These are phyloP conservation scores for Pogona vitticeps DNA, from an alignment of 2,113 vertebrate species.

Conservation along the genomic window DNA sequence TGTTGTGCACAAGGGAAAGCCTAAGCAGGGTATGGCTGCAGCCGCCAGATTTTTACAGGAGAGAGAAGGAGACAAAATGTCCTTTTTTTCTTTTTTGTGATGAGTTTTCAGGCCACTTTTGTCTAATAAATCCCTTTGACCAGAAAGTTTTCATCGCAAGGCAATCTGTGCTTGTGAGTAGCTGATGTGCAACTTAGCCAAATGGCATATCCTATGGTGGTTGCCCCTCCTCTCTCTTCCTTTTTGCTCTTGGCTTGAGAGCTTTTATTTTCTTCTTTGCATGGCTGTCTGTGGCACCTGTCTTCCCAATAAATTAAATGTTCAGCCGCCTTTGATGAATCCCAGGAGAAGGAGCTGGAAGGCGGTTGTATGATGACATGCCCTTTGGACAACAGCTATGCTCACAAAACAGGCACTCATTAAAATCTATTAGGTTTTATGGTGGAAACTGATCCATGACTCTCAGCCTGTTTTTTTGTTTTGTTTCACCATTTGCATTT, in stretches of 20 bases:
- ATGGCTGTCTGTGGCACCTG: conserved; percentile 54
- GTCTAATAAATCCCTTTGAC: conserved; percentile 31
- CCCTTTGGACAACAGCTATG: conserved; percentile 50
- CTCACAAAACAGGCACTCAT: conserved; percentile 62
- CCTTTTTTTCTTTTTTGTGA: background rate
- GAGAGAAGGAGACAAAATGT: conserved; percentile 29
- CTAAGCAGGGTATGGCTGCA: background rate
- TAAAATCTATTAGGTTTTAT: conserved; percentile 66
- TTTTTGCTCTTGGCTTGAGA: background rate
- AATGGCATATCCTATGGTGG: too few species aligned
- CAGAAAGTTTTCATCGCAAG: background rate
- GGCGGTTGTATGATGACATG: conserved; percentile 51
- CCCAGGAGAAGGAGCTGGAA: conserved; percentile 54
- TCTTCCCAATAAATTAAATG: conserved; percentile 57
- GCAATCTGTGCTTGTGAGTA: background rate
- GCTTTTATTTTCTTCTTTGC: conserved; percentile 10
- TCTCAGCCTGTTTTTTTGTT: conserved; percentile 40
- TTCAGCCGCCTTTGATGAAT: background rate
- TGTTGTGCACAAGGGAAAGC: conserved; percentile 15
- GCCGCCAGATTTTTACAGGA: conserved; percentile 34
- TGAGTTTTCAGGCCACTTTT: conserved; percentile 14
- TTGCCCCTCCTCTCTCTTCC: background rate
- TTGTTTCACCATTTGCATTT: too few species aligned
- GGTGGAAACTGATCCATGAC: conserved; percentile 59
- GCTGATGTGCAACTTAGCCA: conserved; percentile 40